These are phyloP conservation scores for Platysteira castanea DNA, from an alignment of 2,113 vertebrate species.

Conservation along the genomic window DNA sequence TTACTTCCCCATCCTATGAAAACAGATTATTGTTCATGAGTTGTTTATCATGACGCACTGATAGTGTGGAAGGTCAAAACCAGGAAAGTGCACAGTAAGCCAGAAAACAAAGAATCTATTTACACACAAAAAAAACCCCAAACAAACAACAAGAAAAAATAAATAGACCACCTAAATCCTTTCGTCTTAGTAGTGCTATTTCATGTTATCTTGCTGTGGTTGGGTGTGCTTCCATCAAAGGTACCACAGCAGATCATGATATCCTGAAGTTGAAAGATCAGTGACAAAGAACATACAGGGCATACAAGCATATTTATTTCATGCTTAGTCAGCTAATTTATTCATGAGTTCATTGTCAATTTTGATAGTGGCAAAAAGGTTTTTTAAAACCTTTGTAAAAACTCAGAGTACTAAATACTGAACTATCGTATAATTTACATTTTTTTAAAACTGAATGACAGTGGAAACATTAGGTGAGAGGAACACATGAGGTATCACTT, in stretches of 20 bases:
- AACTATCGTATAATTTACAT: not conserved
- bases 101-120: not conserved
- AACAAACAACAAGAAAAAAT: not conserved
- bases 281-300: not conserved
- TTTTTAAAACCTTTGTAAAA: not conserved
- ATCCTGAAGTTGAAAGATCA: not conserved
- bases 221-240: not conserved
- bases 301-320: not conserved
- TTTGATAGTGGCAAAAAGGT: not conserved
- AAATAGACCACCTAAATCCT: not conserved
- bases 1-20: not conserved
- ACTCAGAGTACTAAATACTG: not conserved
- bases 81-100: not conserved
- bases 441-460: not conserved
- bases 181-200: not conserved
- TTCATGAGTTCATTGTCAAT: not conserved
- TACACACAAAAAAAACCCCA: accelerated
- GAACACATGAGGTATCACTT: not conserved
- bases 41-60: not conserved
- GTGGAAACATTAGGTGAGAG: not conserved
- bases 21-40: not conserved
- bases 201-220: not conserved
- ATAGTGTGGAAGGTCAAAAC: not conserved
- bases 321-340: not conserved
- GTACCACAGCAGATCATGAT: not conserved